Conservation (phyloP, 2,113 vertebrate species). For the Heterocephalus glaber region DNA sequence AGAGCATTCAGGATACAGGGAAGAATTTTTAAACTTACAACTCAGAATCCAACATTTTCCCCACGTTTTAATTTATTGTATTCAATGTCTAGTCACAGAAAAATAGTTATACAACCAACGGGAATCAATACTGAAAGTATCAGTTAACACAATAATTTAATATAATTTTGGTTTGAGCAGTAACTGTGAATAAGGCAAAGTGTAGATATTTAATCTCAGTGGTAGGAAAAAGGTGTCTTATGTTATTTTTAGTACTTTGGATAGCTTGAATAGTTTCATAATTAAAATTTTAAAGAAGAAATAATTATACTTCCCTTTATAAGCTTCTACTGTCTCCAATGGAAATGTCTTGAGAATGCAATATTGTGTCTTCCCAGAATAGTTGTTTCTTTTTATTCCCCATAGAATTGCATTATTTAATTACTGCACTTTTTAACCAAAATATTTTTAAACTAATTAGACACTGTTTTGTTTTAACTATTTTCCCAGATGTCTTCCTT, state of each 20-base stretch:
- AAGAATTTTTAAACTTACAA: background rate
- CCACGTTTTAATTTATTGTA: conserved; percentile 42
- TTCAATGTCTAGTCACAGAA: background rate
- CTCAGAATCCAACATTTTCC: conserved; percentile 3
- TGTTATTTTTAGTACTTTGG: conserved; percentile 45
- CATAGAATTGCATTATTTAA: conserved; percentile 67
- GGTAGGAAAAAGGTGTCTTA: background rate
- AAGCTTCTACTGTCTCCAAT: conserved; percentile 44
- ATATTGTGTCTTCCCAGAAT: conserved; percentile 13
- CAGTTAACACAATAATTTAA: background rate
- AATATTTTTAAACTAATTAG: conserved; percentile 81
- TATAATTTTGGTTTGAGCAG: conserved; percentile 50
- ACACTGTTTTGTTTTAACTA: conserved; percentile 77
- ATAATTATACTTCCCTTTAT: background rate
- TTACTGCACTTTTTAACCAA: conserved; percentile 71
- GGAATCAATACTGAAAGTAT: background rate
- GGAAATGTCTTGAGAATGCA: conserved; percentile 32
- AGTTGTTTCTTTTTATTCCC: conserved; percentile 54
- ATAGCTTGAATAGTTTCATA: conserved; percentile 42
- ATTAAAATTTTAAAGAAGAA: conserved; percentile 63
- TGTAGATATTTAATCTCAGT: background rate
- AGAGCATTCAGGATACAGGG: background rate
- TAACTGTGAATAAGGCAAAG: conserved; percentile 35
- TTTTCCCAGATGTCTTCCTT: conserved; percentile 77
- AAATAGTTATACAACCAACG: background rate